phyloP scores from a whole-genome alignment of 2,797 vertebrate species.

The Diglossa cyanea region DNA sequence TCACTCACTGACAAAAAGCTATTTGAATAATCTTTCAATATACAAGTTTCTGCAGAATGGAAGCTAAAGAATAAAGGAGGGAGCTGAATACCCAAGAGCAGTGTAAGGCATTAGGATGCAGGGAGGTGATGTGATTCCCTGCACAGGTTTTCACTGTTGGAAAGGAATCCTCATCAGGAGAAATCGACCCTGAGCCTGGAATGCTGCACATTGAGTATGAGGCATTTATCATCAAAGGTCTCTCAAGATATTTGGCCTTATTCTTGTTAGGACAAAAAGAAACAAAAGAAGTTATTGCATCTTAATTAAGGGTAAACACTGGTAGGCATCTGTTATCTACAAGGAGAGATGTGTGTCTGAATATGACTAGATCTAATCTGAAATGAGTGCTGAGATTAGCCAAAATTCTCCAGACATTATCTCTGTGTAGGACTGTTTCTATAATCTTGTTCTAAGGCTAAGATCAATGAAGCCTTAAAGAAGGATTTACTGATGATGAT shows the following conservation, averaged over 20 bases:
- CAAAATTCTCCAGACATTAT: conserved; percentile 75
- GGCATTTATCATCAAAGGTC: conserved; percentile 19
- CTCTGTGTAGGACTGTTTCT: conserved; percentile 70
- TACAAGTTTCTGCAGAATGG: neutral
- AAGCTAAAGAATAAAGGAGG: conserved; percentile 7
- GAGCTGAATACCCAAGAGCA: conserved; percentile 1
- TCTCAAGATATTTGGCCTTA: neutral
- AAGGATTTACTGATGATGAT: conserved; percentile 77
- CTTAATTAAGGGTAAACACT: conserved; percentile 71
- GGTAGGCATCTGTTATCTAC: conserved; percentile 63
- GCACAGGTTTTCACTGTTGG: neutral
- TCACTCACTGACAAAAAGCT: conserved; percentile 23
- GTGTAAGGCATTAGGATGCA: neutral
- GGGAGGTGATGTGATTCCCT: neutral
- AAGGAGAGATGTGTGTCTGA: conserved; percentile 50
- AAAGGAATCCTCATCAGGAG: neutral
- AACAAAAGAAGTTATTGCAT: conserved; percentile 60
- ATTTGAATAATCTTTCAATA: conserved; percentile 33
- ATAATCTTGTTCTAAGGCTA: conserved; percentile 77
- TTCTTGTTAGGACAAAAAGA: conserved; percentile 41
- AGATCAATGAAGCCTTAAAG: conserved; percentile 82
- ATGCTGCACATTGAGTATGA: neutral
- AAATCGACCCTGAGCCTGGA: neutral
- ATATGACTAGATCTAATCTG: conserved; percentile 78
- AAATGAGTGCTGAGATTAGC: conserved; percentile 78